phyloP scores from a whole-genome alignment of 1,140 invertebrate genomes.

The Penaeus indicus region DNA sequence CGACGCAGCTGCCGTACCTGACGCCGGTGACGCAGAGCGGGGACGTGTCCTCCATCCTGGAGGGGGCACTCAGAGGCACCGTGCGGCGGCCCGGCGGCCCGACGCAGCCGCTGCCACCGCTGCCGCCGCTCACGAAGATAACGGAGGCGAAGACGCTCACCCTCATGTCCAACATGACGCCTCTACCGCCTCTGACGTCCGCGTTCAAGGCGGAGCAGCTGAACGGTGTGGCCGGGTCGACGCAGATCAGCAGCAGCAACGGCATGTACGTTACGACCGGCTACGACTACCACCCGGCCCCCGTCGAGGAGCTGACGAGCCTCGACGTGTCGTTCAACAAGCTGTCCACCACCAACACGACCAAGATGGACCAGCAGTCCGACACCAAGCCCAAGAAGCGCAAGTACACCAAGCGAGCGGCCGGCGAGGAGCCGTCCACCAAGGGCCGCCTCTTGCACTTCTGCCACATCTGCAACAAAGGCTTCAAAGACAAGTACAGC shows the following conservation, averaged over 20 bases:
- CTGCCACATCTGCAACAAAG: conserved; percentile 91
- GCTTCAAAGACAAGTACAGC: conserved; percentile 94
- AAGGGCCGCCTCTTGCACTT: conserved; percentile 82
- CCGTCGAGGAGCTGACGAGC: conserved; percentile 57
- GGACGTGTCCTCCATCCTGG: conserved; percentile 65
- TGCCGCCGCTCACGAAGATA: conserved; percentile 32
- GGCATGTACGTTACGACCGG: conserved; percentile 61
- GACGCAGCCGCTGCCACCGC: conserved; percentile 28
- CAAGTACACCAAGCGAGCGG: conserved; percentile 65
- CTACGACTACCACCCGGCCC: conserved; percentile 62
- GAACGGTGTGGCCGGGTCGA: conserved; percentile 58
- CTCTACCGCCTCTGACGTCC: conserved; percentile 62
- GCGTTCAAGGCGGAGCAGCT: conserved; percentile 65
- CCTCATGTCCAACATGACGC: conserved; percentile 65
- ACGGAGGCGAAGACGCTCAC: conserved; percentile 61
- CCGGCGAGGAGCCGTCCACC: conserved; percentile 62
- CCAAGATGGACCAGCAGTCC: conserved; percentile 40
- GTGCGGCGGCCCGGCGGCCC: conserved; percentile 56
- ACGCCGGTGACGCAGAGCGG: conserved; percentile 56
- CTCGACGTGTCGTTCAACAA: conserved; percentile 64
- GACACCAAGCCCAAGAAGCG: conserved; percentile 64
- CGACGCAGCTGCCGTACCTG: conserved; percentile 42
- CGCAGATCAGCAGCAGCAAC: conserved; percentile 65
- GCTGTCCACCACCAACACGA: conserved; percentile 56
- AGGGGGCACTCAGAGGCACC: conserved; percentile 66